Evolutionary conservation across 2,888 invertebrate species (phyloP), one percentile per base, ranked within the genome.

Genomic region (Eudasyphora cyanicolor): DNA sequence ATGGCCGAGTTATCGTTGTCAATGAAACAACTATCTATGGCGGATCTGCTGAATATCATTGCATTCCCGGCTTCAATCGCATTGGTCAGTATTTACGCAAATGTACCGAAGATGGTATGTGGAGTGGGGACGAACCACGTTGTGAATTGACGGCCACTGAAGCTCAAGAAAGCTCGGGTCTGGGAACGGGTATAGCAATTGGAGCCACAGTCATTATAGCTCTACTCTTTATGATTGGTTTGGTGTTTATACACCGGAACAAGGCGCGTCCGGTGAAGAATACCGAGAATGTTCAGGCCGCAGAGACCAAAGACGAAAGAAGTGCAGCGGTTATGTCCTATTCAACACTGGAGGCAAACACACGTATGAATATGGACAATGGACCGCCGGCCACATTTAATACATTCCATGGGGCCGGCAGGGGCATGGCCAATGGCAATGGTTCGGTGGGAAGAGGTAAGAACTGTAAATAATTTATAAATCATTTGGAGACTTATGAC

Each of bases 251-350:
- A 82, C 95, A 97, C 92, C 93, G 97, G 77, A 95, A 96, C 62
- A 97, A 96, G 93, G 96, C 96, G 19, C 95, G 96, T 1, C 97
- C 97, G 0, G 96, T 97, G 0, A 97, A 97, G 90, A 97, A 97
- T 89, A 97, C 97, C 0, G 97, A 97, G 90, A 97, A 97, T 90
- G 95, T 97, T 54, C 96, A 97, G 92, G 96, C 96, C 0, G 97
- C 97, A 0, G 96, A 97, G 88, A 93, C 96, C 17, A 97, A 97
- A 89, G 97, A 97, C 90, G 97, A 97, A 89, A 95, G 96, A 88
- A 97, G 95, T 89, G 97, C 97, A 0, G 96, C 97, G 0, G 97
- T 97, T 0, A 97, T 97, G 96, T 97, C 97, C 71, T 97, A 97
- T 90, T 96, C 97, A 24, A 96, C 96, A 0, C 92, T 97, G 0